Conservation (phyloP, 2,797 vertebrate genomes). For the Chrysocyon brachyurus region DNA sequence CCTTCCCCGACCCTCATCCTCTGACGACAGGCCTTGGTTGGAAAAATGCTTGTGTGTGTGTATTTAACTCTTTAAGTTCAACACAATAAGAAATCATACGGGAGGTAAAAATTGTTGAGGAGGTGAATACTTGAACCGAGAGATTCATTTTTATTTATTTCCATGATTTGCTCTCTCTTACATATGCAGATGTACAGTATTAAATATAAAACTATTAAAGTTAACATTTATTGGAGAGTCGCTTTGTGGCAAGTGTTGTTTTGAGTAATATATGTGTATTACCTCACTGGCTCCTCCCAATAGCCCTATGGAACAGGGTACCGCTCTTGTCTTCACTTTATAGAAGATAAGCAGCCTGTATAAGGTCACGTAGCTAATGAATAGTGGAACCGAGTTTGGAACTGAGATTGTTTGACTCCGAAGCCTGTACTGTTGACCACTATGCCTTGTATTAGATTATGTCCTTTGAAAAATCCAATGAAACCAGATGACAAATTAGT, state of each 20-base stretch:
- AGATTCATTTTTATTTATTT: neutral
- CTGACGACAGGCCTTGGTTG: constrained; percentile 30
- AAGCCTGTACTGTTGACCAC: neutral
- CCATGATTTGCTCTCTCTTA: neutral
- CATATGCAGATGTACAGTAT: too few species aligned
- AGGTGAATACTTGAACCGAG: neutral
- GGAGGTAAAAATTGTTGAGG: neutral
- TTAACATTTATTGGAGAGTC: neutral
- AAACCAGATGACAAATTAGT: neutral
- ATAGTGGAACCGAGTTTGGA: neutral
- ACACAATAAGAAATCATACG: neutral
- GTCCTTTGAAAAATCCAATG: constrained; percentile 16
- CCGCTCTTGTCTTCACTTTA: neutral
- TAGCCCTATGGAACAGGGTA: neutral
- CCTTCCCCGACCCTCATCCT: constrained; percentile 69
- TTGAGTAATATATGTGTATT: neutral
- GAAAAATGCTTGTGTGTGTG: neutral
- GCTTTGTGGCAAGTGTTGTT: neutral
- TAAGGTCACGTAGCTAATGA: neutral
- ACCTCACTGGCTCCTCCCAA: rapidly evolving
- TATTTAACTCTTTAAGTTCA: neutral
- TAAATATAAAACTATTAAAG: neutral
- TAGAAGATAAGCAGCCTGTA: neutral
- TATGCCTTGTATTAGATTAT: neutral
- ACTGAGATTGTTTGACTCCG: neutral